Base-by-base conservation (phyloP, 2,888 invertebrate species). In the Drosophila affinis region DNA sequence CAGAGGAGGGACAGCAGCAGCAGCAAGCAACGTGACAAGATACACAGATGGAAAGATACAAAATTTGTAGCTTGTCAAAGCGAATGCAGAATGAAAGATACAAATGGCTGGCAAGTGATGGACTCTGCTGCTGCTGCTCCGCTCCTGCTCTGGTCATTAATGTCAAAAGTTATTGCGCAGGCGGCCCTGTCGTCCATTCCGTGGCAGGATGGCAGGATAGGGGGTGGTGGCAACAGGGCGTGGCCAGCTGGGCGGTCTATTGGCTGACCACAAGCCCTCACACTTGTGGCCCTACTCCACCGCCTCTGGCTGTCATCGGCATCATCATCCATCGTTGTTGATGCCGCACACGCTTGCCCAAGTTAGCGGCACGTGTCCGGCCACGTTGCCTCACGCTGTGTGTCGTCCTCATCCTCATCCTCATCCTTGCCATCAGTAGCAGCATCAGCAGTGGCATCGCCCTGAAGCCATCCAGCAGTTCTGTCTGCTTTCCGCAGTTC, bases 131-230 rank as follows among this genome's bases (percentile, higher is more conserved):
- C 34, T 34, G 10, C 3, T 18, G 18, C 18, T 18, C 18, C 18
- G 32, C 10, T 59, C 27, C 58, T 14, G 54, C 51, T 54, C 48
- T 68, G 86, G 80, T 76, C 89, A 85, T 85, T 85, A 85, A 85
- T 87, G 84, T 88, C 83, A 89, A 87, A 83, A 83, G 83, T 83
- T 83, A 89, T 89, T 85, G 83, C 89, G 77, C 86, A 82, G 88
- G 86, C 83, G 85, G 75, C 60, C 67, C 27, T 7, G 27, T 7
- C 27, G 27, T 27, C 27, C 27, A 27, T 12, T 4, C 34, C 34
- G 59, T 84, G 82, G 81, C 75, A 18, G 21, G 39, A 52, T 24
- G 45, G 14, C 17, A 32, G 29, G 46, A 21, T 7, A 7, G 32
- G 27, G 24, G 46, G 48, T 39, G 10, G 18, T 21, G 62, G 57